phyloP scores from a whole-genome alignment of 2,888 invertebrate genomes.

The Petrolisthes manimaculis region DNA sequence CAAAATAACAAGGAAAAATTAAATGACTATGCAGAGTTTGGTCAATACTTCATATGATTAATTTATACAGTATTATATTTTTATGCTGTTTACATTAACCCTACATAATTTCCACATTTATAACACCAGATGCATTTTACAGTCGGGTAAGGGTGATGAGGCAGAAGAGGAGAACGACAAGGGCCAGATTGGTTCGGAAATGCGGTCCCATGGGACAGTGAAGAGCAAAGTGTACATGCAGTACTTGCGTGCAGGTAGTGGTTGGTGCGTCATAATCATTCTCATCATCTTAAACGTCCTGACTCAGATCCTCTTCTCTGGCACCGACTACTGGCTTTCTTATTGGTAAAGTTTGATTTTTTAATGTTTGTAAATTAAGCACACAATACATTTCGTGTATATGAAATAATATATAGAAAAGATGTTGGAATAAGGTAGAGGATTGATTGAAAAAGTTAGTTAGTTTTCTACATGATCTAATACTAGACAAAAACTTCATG shows the following conservation, averaged over 20 bases:
- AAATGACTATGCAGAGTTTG: too few relatives aligned
- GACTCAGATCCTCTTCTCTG: slow-evolving; percentile 56
- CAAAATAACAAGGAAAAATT: too few relatives aligned
- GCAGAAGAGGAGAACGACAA: not conserved
- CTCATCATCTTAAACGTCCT: slow-evolving; percentile 36
- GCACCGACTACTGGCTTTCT: slow-evolving; percentile 61
- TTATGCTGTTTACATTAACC: not conserved
- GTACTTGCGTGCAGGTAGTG: slow-evolving; percentile 59
- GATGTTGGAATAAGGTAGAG: too few relatives aligned
- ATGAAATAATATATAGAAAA: too few relatives aligned
- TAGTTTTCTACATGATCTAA: too few relatives aligned
- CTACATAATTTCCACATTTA: not conserved
- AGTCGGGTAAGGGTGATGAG: slow-evolving; percentile 17
- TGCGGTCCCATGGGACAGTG: slow-evolving; percentile 54
- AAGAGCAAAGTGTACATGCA: slow-evolving; percentile 48
- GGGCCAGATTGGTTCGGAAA: slow-evolving; percentile 19
- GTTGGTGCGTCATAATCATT: slow-evolving; percentile 35
- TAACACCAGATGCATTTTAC: slow-evolving; percentile 26
- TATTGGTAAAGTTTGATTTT: slow-evolving; percentile 47
- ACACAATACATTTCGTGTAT: too few relatives aligned
- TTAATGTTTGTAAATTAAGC: too few relatives aligned
- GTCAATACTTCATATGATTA: too few relatives aligned
- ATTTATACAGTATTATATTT: not conserved
- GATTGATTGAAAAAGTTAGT: too few relatives aligned
- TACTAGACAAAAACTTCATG: too few relatives aligned